Percentiles rank a stretch among this genome's conserved stretches.
These are phyloP conservation scores for Limnephilus lunatus DNA, from an alignment of 2,888 invertebrate species.

Conservation along the genomic window DNA sequence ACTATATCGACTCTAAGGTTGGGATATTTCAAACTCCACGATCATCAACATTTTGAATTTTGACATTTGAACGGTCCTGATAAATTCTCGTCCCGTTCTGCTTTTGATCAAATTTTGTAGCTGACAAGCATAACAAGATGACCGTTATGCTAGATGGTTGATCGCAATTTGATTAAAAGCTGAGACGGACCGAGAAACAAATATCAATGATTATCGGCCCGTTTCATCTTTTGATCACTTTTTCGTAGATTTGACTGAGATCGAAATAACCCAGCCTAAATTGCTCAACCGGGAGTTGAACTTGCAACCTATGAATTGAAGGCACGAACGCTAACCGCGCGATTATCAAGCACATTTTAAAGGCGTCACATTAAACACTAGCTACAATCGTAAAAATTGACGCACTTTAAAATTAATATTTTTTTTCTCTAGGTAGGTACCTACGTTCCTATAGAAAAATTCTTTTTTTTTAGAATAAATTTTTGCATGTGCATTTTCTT, in stretches of 20 bases:
- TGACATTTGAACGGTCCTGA: no score
- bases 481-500: neutral
- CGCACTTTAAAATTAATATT: neutral
- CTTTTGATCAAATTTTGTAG: neutral
- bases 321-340: slow-evolving; percentile 2
- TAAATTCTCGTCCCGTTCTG: neutral
- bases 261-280: neutral
- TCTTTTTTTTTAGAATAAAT: neutral
- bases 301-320: neutral
- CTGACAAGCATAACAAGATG: no score
- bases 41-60: neutral
- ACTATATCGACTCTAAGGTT: neutral
- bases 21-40: neutral
- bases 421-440: neutral
- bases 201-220: no score
- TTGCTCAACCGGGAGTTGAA: neutral
- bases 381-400: neutral
- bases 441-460: neutral
- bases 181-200: neutral
- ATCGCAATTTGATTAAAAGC: neutral
- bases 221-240: no score
- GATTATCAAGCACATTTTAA: neutral
- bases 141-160: no score
- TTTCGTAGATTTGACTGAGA: neutral
- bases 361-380: neutral